phyloP scores from a whole-genome alignment of 2,888 invertebrate genomes.

The Alitta virens region DNA sequence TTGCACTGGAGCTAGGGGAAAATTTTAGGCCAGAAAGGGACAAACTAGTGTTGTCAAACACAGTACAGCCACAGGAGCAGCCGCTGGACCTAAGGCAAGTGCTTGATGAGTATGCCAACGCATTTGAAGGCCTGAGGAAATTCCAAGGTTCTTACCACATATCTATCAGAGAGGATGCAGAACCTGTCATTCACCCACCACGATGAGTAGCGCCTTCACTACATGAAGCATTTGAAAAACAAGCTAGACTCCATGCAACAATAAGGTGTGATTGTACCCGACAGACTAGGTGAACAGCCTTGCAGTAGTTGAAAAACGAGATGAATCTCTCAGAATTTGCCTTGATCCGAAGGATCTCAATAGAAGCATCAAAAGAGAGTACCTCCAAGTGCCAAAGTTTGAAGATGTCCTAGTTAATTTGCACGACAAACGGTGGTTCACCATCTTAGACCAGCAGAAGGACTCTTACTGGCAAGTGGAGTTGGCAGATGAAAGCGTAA shows the following conservation, averaged over 20 bases:
- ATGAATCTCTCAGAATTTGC: conserved; percentile 25
- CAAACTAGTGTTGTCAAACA: no score
- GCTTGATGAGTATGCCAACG: neutral
- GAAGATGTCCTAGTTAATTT: conserved; percentile 27
- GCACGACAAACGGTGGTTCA: conserved; percentile 18
- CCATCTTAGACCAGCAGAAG: conserved; percentile 29
- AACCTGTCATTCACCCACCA: conserved; percentile 1
- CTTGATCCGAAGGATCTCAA: conserved; percentile 25
- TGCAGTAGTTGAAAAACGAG: conserved; percentile 17
- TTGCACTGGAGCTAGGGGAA: neutral
- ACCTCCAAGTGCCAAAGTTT: conserved; percentile 21
- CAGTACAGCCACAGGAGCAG: no score
- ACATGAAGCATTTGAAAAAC: neutral
- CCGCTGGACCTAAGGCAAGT: neutral
- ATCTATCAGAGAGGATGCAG: neutral
- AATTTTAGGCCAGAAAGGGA: no score
- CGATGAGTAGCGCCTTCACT: neutral
- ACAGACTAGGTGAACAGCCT: conserved; percentile 11
- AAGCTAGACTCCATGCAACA: neutral
- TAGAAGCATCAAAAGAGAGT: conserved; percentile 21
- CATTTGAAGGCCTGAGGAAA: conserved; percentile 4
- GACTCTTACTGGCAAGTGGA: conserved; percentile 26
- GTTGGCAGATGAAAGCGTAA: neutral
- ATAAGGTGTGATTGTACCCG: neutral
- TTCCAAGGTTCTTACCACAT: neutral